phyloP scores from a whole-genome alignment of 1,140 invertebrate genomes.

The Scylla paramamosain region DNA sequence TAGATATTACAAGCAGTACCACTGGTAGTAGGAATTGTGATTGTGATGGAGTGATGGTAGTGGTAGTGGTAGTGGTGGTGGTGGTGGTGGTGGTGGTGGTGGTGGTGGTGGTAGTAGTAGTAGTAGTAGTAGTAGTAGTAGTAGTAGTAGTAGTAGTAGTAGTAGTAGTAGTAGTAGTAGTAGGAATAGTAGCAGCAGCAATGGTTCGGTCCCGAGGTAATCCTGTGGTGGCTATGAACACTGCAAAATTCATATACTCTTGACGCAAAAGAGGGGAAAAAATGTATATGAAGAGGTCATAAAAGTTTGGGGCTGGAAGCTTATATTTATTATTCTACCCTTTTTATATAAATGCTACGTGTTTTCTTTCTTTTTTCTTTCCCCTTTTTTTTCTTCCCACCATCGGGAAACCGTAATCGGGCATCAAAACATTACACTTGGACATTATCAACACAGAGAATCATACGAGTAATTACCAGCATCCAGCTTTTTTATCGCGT shows the following conservation, averaged over 20 bases:
- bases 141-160: neutral
- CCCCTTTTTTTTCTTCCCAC: neutral
- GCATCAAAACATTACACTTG: conserved; percentile 14
- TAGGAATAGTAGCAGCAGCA: neutral
- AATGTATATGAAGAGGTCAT: neutral
- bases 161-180: neutral
- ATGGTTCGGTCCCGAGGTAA: neutral
- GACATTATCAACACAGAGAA: conserved; percentile 4
- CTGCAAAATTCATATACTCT: neutral
- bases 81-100: neutral
- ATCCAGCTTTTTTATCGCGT: neutral
- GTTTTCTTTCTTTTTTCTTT: neutral
- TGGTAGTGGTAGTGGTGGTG: neutral
- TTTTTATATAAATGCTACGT: neutral
- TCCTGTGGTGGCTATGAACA: neutral
- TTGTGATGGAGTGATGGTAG: neutral
- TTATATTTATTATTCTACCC: neutral
- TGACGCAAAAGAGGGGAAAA: neutral
- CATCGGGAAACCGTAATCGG: conserved; percentile 19
- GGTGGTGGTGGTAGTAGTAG: too few species aligned
- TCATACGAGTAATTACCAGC: conserved; percentile 22
- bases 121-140: too few species aligned
- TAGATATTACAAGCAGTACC: neutral
- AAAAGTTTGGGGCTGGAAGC: neutral
- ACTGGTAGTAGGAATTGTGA: neutral